Evolutionary conservation across 2,797 vertebrate species (phyloP), one percentile per base, ranked within the genome.

Genomic region (Trichosurus vulpecula): DNA sequence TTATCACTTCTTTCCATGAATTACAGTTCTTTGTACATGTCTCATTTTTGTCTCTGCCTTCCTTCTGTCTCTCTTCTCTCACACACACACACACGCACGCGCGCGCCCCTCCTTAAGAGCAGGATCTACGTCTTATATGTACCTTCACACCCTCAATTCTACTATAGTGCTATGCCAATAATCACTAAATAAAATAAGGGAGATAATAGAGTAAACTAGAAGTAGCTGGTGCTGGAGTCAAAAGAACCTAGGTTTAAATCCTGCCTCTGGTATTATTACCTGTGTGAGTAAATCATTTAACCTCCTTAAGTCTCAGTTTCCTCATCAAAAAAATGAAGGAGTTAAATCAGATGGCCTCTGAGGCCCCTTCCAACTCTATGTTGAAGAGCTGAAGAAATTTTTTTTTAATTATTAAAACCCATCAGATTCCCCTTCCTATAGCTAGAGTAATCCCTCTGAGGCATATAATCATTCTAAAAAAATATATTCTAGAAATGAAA

Each of bases 381-480:
- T 0, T n/a, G 13, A 6, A 66, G 5, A n/a, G 4, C 16, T 35
- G 66, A 66, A 66, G 35, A 66, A 19, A 66, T n/a, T 66, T 66
- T 66, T 56, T 66, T 66, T 66, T 58, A 30, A 6, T 66, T n/a
- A n/a, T 66, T 66, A 9, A 66, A n/a, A 66, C 16, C 35, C 61
- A 66, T 66, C 61, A 66, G 61, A 66, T 66, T 66, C 13, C 12
- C 31, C 57, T 94, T 93, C 51, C 56, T 94, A 51, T 90, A 41
- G 52, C 54, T 91, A 93, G 91, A 96, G 56, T 11, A 57, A 57
- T 54, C 51, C 55, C 47, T 74, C n/a, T 31, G 90, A 66, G 30
- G 95, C 66, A 93, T 31, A 93, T 35, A 91, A 91, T 81, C 54
- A 54, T 90, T 90, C 41, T 12, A 56, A 90, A 94, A 90, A 96